These are phyloP conservation scores for Aphyosemion australe DNA, from an alignment of 2,113 vertebrate species.

Conservation along the genomic window DNA sequence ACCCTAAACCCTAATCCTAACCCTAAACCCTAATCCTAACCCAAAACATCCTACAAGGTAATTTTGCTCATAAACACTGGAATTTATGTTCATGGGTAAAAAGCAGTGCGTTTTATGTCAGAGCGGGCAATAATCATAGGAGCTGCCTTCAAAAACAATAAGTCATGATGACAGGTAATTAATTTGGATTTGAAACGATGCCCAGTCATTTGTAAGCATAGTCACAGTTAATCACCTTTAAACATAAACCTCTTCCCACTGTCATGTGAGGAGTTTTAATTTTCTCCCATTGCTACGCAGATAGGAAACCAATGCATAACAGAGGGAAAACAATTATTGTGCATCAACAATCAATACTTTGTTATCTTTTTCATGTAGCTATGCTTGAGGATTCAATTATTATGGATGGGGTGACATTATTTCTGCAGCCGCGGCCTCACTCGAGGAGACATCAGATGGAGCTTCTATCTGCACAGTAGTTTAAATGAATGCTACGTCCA, in stretches of 20 bases:
- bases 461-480: conserved; percentile 12
- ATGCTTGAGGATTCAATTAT: conserved; percentile 65
- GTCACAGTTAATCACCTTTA: conserved; percentile 74
- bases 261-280: conserved; percentile 46
- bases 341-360: conserved; percentile 51
- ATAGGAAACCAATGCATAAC: conserved; percentile 19
- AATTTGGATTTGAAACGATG: conserved; percentile 65
- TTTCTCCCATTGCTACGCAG: conserved; percentile 27
- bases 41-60: not conserved
- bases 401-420: conserved; percentile 40
- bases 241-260: conserved; percentile 45
- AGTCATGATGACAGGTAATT: conserved; percentile 78
- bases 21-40: too few species aligned
- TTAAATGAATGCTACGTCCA: conserved; percentile 6
- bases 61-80: conserved; percentile 12
- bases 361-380: conserved; percentile 59
- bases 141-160: conserved; percentile 68
- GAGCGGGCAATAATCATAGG: conserved; percentile 39
- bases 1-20: too few species aligned
- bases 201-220: conserved; percentile 67
- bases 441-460: conserved; percentile 18
- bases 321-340: conserved; percentile 54
- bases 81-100: conserved; percentile 16
- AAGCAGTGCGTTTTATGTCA: conserved; percentile 15
- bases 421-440: conserved; percentile 22